Percentiles rank a stretch among this genome's conserved stretches.
Conservation (phyloP, 1,140 invertebrate species). For the Leptinotarsa lineolata region DNA sequence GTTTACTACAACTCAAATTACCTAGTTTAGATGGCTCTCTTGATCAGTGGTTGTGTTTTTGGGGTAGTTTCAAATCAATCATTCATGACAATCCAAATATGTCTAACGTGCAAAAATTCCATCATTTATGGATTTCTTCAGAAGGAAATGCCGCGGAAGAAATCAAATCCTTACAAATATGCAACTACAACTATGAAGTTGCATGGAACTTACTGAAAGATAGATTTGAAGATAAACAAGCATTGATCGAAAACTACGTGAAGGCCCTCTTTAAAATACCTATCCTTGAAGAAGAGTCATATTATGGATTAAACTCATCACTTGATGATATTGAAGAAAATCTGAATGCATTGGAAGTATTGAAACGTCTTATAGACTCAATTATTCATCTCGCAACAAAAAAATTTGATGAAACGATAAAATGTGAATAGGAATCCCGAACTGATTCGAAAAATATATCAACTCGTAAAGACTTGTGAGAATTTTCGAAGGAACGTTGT, state of each 20-base stretch:
- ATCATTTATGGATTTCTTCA: slow-evolving; percentile 47
- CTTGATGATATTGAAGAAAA: slow-evolving; percentile 31
- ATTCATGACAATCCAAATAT: slow-evolving; percentile 45
- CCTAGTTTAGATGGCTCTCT: slow-evolving; percentile 46
- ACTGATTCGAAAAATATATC: slow-evolving; percentile 19
- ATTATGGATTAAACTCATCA: slow-evolving; percentile 19
- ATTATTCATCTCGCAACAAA: slow-evolving; percentile 33
- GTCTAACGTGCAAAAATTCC: slow-evolving; percentile 46
- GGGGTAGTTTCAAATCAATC: slow-evolving; percentile 46
- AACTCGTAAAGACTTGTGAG: slow-evolving; percentile 22
- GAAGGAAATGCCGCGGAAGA: slow-evolving; percentile 44
- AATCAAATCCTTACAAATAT: slow-evolving; percentile 45
- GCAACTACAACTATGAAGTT: slow-evolving; percentile 44
- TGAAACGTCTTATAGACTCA: slow-evolving; percentile 30
- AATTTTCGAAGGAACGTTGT: slow-evolving; percentile 26
- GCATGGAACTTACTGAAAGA: slow-evolving; percentile 50
- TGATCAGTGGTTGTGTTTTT: slow-evolving; percentile 49
- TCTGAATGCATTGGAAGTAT: slow-evolving; percentile 26
- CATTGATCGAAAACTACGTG: slow-evolving; percentile 40
- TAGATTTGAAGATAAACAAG: slow-evolving; percentile 47
- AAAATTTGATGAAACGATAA: slow-evolving; percentile 40
- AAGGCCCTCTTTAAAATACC: slow-evolving; percentile 32
- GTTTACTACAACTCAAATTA: slow-evolving; percentile 40
- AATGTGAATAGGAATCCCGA: slow-evolving; percentile 40
- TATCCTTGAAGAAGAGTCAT: slow-evolving; percentile 29